Base-by-base conservation (phyloP, 1,140 invertebrate genomes). In the Rhopalosiphum maidis region DNA sequence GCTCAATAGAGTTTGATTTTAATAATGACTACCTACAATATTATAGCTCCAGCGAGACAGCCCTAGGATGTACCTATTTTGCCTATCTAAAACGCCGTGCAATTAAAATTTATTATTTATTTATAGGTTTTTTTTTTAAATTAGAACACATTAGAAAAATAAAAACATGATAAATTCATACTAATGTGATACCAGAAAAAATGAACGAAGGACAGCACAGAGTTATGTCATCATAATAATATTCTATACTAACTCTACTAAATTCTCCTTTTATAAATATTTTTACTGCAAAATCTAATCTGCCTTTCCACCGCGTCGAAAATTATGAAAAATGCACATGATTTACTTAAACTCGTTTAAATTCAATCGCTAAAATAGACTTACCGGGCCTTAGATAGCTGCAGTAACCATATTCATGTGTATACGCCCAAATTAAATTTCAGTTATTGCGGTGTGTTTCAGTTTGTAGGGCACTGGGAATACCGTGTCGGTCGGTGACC, bases 401-500 rank as follows among this genome's bases (percentile, higher is more conserved):
- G 1, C 60, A 15, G 30, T 68, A 18, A 15, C n/a, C 4, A 15
- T 68, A 68, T 68, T 18, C 0, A n/a, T 4, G 55, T 30, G 55
- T 11, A 60, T 30, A 60, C 30, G n/a, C 5, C 30, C 3, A 1
- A 35, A n/a, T n/a, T 77, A 18, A n/a, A 77, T n/a, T 18, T 77
- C 15, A 4, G 11, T 18, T 15, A 22, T 77, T 8, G 7, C 23
- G 54, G 9, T 60, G 25, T 60, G 55, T 93, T 55, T 93, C 93
- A 96, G 96, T 96, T 89, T 96, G 96, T 93, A 94, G 96, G 54
- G 96, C 96, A 94, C 94, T 96, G 95, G 97, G 97, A 93, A 97
- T 98, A 94, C 97, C 97, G 6, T 97, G 96, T 94, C 95, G 97
- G 89, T 96, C 96, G 25, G 96, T 97, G 5, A 97, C 97, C 5